Conservation (phyloP, 2,797 vertebrate genomes). For the Trachurus trachurus region DNA sequence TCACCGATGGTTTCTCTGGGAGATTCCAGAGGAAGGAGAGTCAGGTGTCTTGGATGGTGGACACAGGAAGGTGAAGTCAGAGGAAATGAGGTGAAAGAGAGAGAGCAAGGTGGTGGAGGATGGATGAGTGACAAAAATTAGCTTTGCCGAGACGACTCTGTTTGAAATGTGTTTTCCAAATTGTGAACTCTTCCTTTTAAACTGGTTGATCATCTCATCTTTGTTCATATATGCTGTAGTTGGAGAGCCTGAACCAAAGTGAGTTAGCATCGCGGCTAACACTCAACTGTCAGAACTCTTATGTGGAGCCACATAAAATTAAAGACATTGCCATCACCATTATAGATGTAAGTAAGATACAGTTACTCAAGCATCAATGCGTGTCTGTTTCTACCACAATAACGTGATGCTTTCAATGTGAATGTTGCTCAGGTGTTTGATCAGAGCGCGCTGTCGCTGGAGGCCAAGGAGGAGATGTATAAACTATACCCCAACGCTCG, state of each 20-base stretch:
- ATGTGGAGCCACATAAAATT: constrained; percentile 98
- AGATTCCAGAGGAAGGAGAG: too few species aligned
- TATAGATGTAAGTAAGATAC: constrained; percentile 91
- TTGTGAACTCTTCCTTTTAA: neutral
- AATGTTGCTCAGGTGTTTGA: constrained; percentile 91
- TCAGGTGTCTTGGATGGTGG: too few species aligned
- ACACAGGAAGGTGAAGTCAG: too few species aligned
- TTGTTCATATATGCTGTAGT: constrained; percentile 76
- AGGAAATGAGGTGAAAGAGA: too few species aligned
- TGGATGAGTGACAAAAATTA: neutral
- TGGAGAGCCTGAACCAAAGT: constrained; percentile 96
- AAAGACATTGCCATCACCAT: constrained; percentile 96
- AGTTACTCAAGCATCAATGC: accelerated
- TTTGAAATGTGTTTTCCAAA: neutral
- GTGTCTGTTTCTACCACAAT: neutral
- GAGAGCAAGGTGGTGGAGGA: neutral
- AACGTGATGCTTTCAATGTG: constrained; percentile 4
- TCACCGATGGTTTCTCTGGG: too few species aligned
- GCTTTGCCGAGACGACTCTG: too few species aligned
- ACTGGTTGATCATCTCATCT: neutral
- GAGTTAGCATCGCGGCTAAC: constrained; percentile 97
- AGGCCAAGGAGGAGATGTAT: constrained; percentile 99
- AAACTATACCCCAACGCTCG: constrained; percentile 96
- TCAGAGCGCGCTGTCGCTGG: constrained; percentile 96
- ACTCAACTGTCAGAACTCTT: constrained; percentile 98